Evolutionary conservation across 2,797 vertebrate species (phyloP).

Genomic region (Thalassophryne amazonica): DNA sequence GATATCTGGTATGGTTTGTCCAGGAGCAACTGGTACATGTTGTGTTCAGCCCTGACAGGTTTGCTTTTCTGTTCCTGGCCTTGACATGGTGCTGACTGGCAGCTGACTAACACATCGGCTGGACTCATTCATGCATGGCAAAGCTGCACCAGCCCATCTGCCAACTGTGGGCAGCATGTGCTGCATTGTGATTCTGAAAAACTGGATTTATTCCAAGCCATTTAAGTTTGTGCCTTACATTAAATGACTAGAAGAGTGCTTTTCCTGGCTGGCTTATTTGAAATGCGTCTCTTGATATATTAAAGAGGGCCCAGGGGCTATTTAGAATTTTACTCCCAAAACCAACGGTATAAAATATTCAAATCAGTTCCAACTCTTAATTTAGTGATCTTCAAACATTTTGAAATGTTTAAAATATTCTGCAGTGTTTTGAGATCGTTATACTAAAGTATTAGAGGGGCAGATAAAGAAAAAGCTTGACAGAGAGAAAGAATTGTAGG

Average conservation of each 20-base stretch:
- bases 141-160: conserved; percentile 35
- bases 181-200: neutral
- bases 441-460: neutral
- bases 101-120: conserved; percentile 63
- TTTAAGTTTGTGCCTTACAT: conserved; percentile 7
- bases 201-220: neutral
- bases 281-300: neutral
- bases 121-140: conserved; percentile 52
- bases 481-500: neutral
- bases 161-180: conserved; percentile 45
- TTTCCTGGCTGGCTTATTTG: conserved; percentile 3
- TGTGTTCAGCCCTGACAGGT: conserved; percentile 18
- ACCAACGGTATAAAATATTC: neutral
- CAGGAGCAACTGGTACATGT: conserved; percentile 6
- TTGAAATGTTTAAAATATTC: neutral
- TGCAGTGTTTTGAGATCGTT: neutral
- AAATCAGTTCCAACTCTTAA: neutral
- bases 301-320: too few species aligned
- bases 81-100: conserved; percentile 49
- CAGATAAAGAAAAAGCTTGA: conserved; percentile 11
- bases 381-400: neutral
- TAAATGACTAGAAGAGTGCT: too few species aligned
- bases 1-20: conserved; percentile 6
- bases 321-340: neutral
- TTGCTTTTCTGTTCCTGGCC: conserved; percentile 28